Evolutionary conservation across 2,113 vertebrate genomes (phyloP).

Genomic region (Aspidoscelis tigris): DNA sequence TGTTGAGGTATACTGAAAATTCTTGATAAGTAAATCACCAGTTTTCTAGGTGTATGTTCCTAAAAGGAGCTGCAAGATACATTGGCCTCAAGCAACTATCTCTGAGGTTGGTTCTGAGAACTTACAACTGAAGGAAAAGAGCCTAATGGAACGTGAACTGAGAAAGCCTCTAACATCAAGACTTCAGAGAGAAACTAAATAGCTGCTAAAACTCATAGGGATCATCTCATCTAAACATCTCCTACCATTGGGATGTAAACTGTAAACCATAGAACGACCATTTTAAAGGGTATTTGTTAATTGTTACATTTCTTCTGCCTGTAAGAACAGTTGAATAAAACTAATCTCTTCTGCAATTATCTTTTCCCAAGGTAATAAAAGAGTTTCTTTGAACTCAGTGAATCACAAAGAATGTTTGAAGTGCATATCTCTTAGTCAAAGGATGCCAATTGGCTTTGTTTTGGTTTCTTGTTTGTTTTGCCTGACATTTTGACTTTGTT

Average conservation of each 20-base stretch:
- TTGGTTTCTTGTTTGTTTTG: background rate
- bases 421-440: background rate
- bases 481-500: background rate
- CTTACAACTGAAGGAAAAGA: background rate
- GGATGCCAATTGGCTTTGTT: background rate
- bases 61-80: background rate
- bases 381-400: conserved; percentile 28
- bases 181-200: background rate
- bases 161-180: background rate
- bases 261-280: conserved; percentile 15
- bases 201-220: background rate
- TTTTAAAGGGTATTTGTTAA: conserved; percentile 28
- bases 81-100: background rate
- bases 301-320: conserved; percentile 4
- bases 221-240: background rate
- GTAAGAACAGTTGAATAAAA: conserved; percentile 14
- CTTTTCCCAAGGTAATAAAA: conserved; percentile 34
- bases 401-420: conserved; percentile 23
- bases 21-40: too few species aligned
- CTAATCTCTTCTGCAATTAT: conserved; percentile 11
- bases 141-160: background rate
- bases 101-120: background rate
- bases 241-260: conserved; percentile 7
- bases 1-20: too few species aligned
- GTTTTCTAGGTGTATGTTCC: background rate